A percentile compares a stretch with the other conserved stretches of the same genome.
phyloP scores from a whole-genome alignment of 2,797 vertebrate species.

The Halcyon badia region DNA sequence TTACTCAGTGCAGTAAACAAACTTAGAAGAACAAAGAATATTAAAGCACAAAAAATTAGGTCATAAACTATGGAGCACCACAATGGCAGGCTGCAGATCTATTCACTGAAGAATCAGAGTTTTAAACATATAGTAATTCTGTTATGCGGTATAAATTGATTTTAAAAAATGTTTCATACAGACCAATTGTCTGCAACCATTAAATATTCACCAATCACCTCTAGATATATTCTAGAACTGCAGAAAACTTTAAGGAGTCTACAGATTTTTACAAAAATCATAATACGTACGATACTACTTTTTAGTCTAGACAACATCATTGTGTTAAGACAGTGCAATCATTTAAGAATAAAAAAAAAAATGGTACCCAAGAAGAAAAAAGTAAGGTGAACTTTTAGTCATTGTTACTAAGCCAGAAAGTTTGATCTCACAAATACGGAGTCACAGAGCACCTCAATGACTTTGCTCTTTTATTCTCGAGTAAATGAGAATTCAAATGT shows the following conservation, averaged over 20 bases:
- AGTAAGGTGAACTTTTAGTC: background rate
- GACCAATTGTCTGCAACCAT: background rate
- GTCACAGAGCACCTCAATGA: background rate
- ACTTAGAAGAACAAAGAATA: constrained; percentile 58
- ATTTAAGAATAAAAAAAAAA: background rate
- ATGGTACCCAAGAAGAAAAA: background rate
- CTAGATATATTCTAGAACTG: background rate
- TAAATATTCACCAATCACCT: constrained; percentile 46
- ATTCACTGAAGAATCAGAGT: constrained; percentile 61
- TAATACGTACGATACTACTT: accelerated
- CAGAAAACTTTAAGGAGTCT: constrained; percentile 1
- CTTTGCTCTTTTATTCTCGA: background rate
- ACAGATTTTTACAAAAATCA: background rate
- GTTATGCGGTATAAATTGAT: background rate
- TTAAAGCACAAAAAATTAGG: constrained; percentile 74
- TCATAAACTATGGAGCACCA: constrained; percentile 66
- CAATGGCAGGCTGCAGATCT: constrained; percentile 46
- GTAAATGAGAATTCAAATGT: background rate
- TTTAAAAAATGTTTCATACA: background rate
- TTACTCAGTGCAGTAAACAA: constrained; percentile 77
- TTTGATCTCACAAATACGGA: background rate
- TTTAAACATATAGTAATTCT: constrained; percentile 70
- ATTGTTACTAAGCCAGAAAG: background rate
- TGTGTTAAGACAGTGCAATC: background rate
- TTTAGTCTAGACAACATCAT: background rate